phyloP scores from a whole-genome alignment of 2,888 invertebrate species.

The Protodeltote pygarga region DNA sequence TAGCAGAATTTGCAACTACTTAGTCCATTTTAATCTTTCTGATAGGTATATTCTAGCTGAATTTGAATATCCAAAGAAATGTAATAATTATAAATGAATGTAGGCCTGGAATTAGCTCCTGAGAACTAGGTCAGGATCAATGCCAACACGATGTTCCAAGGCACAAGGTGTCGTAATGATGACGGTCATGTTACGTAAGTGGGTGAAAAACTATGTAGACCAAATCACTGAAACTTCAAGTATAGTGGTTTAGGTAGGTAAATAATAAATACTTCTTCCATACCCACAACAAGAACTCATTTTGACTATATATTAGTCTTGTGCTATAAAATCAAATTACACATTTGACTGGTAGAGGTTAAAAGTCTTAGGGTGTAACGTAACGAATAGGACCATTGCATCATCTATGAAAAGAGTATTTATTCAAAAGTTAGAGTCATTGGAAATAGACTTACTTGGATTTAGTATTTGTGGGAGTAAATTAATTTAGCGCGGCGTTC shows the following conservation, averaged over 20 bases:
- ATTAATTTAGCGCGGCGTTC: slow-evolving; percentile 33
- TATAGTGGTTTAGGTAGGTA: neutral
- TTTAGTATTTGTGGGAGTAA: slow-evolving; percentile 34
- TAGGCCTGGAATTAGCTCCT: slow-evolving; percentile 28
- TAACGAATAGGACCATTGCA: slow-evolving; percentile 26
- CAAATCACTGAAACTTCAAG: slow-evolving; percentile 6
- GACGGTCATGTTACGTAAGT: slow-evolving; percentile 78
- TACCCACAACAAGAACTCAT: too few relatives aligned
- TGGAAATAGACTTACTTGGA: too few relatives aligned
- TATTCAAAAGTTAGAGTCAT: too few relatives aligned
- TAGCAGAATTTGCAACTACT: neutral
- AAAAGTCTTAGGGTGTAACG: slow-evolving; percentile 12
- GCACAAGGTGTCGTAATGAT: slow-evolving; percentile 72
- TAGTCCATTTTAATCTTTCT: too few relatives aligned
- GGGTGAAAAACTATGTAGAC: slow-evolving; percentile 37
- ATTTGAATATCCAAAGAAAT: too few relatives aligned
- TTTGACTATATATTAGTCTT: too few relatives aligned
- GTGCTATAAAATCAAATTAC: too few relatives aligned
- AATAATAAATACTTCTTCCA: too few relatives aligned
- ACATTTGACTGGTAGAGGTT: slow-evolving; percentile 24
- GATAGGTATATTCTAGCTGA: too few relatives aligned
- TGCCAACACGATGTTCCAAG: slow-evolving; percentile 76
- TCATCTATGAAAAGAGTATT: too few relatives aligned
- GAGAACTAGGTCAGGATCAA: slow-evolving; percentile 78
- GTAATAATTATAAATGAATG: slow-evolving; percentile 1